These are phyloP conservation scores for Melipona beecheii DNA, from an alignment of 2,888 invertebrate genomes.

Conservation along the genomic window DNA sequence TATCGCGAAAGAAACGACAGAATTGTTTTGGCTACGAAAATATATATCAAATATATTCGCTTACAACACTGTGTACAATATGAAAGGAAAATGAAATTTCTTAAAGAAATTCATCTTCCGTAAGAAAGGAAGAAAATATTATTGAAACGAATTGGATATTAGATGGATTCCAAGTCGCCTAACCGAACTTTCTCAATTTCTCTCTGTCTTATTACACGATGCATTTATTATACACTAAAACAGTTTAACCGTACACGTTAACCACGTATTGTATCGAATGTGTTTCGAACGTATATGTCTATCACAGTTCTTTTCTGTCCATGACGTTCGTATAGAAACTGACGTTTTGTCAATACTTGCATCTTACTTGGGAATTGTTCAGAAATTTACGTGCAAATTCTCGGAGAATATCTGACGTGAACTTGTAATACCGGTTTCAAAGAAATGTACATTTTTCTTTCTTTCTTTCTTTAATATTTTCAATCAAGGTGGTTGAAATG, in stretches of 20 bases:
- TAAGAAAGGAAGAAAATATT: not conserved
- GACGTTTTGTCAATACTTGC: not conserved
- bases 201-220: not conserved
- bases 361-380: not conserved
- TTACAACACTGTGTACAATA: not conserved
- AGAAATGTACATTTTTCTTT: no score
- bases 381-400: not conserved
- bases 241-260: not conserved
- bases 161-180: not conserved
- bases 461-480: no score
- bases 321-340: constrained; percentile 6
- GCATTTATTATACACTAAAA: not conserved
- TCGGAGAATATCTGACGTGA: not conserved
- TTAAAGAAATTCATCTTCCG: not conserved
- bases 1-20: no score
- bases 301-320: constrained; percentile 5
- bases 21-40: no score
- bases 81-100: not conserved
- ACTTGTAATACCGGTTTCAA: not conserved
- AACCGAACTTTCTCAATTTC: constrained; percentile 1
- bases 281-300: not conserved
- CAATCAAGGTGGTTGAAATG: no score
- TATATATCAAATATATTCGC: not conserved
- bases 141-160: not conserved
- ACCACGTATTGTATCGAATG: not conserved